Conservation (phyloP, 2,888 invertebrate species). For the Drosophila mercatorum region DNA sequence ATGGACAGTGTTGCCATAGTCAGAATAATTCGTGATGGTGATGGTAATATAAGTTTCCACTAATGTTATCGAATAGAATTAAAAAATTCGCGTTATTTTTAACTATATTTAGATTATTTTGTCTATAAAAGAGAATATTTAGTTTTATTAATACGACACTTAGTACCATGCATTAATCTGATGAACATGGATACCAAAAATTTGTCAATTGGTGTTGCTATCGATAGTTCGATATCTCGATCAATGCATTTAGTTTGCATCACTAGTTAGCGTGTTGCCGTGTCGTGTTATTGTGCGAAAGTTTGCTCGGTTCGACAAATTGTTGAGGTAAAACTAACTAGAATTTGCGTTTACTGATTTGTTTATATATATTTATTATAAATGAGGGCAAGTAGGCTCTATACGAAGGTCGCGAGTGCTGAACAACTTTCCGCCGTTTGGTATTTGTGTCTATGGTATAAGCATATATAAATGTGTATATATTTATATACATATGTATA, state of each 20-base stretch:
- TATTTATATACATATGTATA: not conserved
- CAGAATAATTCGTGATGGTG: not conserved
- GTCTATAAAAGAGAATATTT: not conserved
- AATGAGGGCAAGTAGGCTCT: constrained; percentile 8
- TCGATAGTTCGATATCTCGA: constrained; percentile 19
- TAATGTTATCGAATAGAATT: not conserved
- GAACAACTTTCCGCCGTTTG: not conserved
- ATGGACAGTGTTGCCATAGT: constrained; percentile 18
- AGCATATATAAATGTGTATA: constrained; percentile 5
- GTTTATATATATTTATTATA: constrained; percentile 14
- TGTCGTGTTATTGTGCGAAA: constrained; percentile 53
- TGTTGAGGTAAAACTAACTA: constrained; percentile 35
- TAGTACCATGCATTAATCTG: not conserved
- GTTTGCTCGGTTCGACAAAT: constrained; percentile 31
- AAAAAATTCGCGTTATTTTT: not conserved
- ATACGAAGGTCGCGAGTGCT: constrained; percentile 3
- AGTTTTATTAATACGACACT: not conserved
- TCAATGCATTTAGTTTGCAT: constrained; percentile 5
- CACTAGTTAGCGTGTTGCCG: constrained; percentile 36
- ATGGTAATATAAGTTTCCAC: not conserved
- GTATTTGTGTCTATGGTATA: not conserved
- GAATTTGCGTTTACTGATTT: constrained; percentile 8
- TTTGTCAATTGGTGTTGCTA: no score
- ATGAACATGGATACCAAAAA: not conserved
- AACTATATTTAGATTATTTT: not conserved